These are phyloP conservation scores for Sebastes matsubarae DNA, from an alignment of 2,797 vertebrate genomes.

Conservation along the genomic window DNA sequence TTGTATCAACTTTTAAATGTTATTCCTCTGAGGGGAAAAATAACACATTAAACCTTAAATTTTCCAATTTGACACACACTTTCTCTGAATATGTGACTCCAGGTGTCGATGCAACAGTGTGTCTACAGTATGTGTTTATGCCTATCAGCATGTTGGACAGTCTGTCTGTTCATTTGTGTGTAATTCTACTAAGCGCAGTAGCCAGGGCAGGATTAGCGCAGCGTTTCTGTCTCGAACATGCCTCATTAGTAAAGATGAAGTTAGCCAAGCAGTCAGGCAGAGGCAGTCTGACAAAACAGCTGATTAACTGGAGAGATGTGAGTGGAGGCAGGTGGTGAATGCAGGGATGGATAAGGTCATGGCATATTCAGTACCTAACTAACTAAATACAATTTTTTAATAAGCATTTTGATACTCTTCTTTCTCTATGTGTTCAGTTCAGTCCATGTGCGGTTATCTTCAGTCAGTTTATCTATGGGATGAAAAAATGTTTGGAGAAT, in stretches of 20 bases:
- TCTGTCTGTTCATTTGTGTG: slow-evolving; percentile 28
- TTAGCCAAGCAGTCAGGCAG: slow-evolving; percentile 46
- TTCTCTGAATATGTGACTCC: not conserved
- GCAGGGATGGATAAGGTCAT: slow-evolving; percentile 5
- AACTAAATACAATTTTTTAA: not conserved
- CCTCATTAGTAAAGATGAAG: slow-evolving; percentile 70
- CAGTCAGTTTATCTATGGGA: not conserved
- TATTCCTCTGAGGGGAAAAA: not conserved
- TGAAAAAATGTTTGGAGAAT: not conserved
- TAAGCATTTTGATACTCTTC: not conserved
- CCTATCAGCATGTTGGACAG: not conserved
- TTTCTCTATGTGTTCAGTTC: not conserved
- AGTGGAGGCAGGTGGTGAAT: slow-evolving; percentile 39
- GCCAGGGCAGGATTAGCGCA: slow-evolving; percentile 47
- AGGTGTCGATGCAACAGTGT: slow-evolving; percentile 6
- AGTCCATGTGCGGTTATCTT: not conserved
- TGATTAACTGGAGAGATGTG: slow-evolving; percentile 31
- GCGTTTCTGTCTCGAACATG: slow-evolving; percentile 58
- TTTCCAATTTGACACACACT: not conserved
- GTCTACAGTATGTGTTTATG: not conserved
- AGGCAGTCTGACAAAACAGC: slow-evolving; percentile 48
- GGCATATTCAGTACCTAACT: not conserved
- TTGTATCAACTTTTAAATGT: not conserved
- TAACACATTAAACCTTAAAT: not conserved
- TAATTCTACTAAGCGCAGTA: slow-evolving; percentile 28